Base-by-base conservation (phyloP, 2,113 vertebrate genomes). In the Tragelaphus strepsiceros region DNA sequence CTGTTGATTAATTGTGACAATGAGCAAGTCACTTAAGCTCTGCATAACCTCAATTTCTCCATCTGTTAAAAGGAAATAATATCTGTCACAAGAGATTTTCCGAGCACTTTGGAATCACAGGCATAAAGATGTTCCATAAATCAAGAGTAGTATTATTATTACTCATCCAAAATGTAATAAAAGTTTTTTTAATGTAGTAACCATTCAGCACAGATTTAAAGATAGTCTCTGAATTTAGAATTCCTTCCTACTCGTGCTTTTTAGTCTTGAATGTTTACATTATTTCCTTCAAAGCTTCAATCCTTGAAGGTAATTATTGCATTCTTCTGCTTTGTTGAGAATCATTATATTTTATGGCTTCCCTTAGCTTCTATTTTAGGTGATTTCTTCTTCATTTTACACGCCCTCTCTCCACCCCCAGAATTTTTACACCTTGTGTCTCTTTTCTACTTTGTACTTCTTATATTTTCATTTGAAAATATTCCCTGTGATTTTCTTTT, bases 261-360 rank as follows among this genome's bases (percentile, higher is more conserved):
- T 97, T 91, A 93, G 39, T 96, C 88, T 91, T 95, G 35, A 98
- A 88, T 96, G 95, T 97, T 97, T 97, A 87, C 56, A 93, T 95
- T 95, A 94, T 96, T 98, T 94, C 86, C 43, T 89, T 97, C 39
- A 90, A 90, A 94, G 85, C 78, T 93, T 94, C 71, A 89, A 35
- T 90, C 91, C 58, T 91, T 64, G 82, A 64, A 96, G 83, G 96
- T 96, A 98, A 96, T 98, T 95, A 97, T 67, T 97, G 87, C 90
- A 97, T 98, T 96, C 89, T 97, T 98, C 93, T 96, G 94, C 95
- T 93, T 96, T 97, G 62, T 87, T 98, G 94, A 96, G 91, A 97
- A 93, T 95, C 71, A 82, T 94, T 98, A 78, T 88, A 97, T 96
- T 96, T 96, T 94, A 90, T 95, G 77, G 83, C 74, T 95, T 93